These are phyloP conservation scores for Reticulitermes speratus DNA, from an alignment of 1,140 invertebrate species.

Conservation along the genomic window DNA sequence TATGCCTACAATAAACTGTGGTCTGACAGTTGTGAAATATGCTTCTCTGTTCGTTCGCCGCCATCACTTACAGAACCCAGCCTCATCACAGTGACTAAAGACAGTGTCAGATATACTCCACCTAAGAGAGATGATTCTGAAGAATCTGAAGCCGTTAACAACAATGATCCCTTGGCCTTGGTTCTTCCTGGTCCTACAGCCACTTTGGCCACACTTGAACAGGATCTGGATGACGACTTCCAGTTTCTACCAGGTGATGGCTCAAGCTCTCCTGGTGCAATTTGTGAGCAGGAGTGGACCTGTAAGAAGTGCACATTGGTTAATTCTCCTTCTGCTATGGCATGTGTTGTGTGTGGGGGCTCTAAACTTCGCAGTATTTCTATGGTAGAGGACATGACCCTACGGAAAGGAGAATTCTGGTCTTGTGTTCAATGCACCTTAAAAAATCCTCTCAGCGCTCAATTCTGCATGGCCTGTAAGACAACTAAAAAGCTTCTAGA, in stretches of 20 bases:
- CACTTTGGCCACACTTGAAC: constrained; percentile 48
- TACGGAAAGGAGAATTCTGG: constrained; percentile 76
- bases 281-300: constrained; percentile 63
- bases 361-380: constrained; percentile 70
- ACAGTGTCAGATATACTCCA: constrained; percentile 53
- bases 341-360: constrained; percentile 80
- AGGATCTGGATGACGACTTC: constrained; percentile 54
- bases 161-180: constrained; percentile 28
- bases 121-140: constrained; percentile 44
- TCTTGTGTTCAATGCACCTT: constrained; percentile 74
- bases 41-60: constrained; percentile 62
- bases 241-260: constrained; percentile 48
- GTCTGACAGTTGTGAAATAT: constrained; percentile 76
- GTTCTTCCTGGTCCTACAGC: constrained; percentile 38
- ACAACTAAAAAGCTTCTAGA: constrained; percentile 47
- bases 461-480: constrained; percentile 78
- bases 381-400: constrained; percentile 63
- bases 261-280: constrained; percentile 27
- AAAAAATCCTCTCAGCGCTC: constrained; percentile 71
- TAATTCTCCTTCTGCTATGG: constrained; percentile 65
- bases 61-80: constrained; percentile 65
- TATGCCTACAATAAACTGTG: constrained; percentile 83
- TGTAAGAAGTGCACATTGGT: constrained; percentile 85
- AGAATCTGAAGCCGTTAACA: constrained; percentile 22
- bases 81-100: constrained; percentile 66